phyloP scores from a whole-genome alignment of 1,140 invertebrate genomes.

The Fopius arisanus region DNA sequence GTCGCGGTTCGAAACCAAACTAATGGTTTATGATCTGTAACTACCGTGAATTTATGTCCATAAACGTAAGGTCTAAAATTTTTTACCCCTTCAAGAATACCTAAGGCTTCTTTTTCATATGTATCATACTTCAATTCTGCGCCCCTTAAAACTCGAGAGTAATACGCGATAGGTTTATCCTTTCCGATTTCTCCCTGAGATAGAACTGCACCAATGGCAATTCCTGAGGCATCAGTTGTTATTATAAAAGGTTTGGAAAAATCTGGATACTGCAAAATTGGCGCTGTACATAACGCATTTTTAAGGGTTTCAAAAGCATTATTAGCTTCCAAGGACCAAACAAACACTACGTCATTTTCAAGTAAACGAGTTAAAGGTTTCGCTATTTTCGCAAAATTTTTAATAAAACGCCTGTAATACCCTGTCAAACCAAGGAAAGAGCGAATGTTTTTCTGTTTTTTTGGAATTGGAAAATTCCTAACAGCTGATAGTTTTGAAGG shows the following conservation, averaged over 20 bases:
- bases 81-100: not conserved
- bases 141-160: not conserved
- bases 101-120: slow-evolving; percentile 8
- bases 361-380: not conserved
- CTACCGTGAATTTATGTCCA: not conserved
- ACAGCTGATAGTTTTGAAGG: not conserved
- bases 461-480: not conserved
- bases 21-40: not conserved
- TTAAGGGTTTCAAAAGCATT: not conserved
- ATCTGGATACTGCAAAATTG: too few species aligned
- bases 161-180: too few species aligned
- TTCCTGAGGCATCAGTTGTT: not conserved
- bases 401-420: not conserved
- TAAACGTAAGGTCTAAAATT: too few species aligned
- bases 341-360: not conserved
- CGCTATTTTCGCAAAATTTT: not conserved
- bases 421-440: not conserved
- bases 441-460: not conserved
- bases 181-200: too few species aligned
- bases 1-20: too few species aligned
- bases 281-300: too few species aligned
- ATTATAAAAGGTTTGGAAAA: not conserved
- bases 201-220: not conserved
- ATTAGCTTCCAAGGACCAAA: not conserved
- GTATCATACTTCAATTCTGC: slow-evolving; percentile 1